Evolutionary conservation across 2,888 invertebrate genomes (phyloP), one percentile per base, ranked within the genome.

Genomic region (Atethmia centrago): DNA sequence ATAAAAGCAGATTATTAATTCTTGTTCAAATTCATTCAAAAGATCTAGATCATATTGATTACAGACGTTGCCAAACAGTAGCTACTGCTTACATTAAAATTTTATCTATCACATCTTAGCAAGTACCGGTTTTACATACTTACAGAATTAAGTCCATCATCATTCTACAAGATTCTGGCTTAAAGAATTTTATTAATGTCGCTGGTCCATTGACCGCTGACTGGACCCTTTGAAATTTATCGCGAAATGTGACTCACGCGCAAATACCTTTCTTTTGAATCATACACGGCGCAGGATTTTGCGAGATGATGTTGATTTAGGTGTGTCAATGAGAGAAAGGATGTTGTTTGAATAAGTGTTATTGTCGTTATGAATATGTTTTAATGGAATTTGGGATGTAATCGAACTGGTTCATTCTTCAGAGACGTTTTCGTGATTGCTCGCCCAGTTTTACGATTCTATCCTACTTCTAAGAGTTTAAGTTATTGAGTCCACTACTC

Each of bases 191-290:
- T 80, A 80, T 83, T 79, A 82, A 86, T 74, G 85, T 82, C 77
- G 75, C 67, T 80, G 84, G 86, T 85, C 78, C 88, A 81, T 87
- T 90, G 91, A 90, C 90, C 91, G 85, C 78, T 78, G 87, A 85
- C 79, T 82, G 81, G 83, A 80, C 85, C 89, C 88, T 89, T 88
- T 84, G 87, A 87, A 88, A 88, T 86, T 87, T 90, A 92, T 92
- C 92, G 91, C 90, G 87, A 90, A 91, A 85, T 88, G 85, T 94
- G 94, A 95, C 79, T 94, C 94, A 95, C 77, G 75, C 71, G 80
- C 88, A 90, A 92, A 93, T 94, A 90, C 89, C 90, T 92, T 90
- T 88, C 90, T 90, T 92, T 92, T 94, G 94, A 94, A 90, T 94
- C 93, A 93, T 80, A 65, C 81, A 72, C 68, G 72, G 68, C 19